Evolutionary conservation across 2,113 vertebrate genomes (phyloP), one percentile per base, ranked within the genome.

Genomic region (Prietella phreatophila): DNA sequence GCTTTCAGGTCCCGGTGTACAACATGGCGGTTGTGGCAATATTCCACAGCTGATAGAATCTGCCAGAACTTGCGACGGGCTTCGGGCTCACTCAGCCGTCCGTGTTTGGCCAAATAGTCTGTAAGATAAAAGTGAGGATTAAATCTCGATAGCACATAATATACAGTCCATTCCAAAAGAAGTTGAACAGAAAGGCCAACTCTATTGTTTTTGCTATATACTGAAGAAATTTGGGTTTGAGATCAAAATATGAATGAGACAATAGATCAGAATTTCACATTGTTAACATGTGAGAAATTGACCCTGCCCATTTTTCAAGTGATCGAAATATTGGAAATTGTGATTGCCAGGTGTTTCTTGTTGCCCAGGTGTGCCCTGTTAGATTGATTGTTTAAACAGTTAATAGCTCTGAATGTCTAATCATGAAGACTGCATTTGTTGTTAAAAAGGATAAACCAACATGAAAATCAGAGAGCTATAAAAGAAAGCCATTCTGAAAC

Each of bases 1-100:
- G 89, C 89, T 83, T 90, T 90, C 78, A 90, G 85, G 87, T 90
- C 89, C 17, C 89, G 82, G 87, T 90, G 89, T 47, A 90, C 89
- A 55, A 90, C 86, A 30, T 81, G 80, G 56, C 87, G 85, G 47
- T 90, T 69, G 50, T 90, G 89, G 76, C 89, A 90, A 83, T 87
- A 90, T 78, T 88, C 87, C 76, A 90, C 89, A 17, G 89, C 89
- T 33, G 89, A 90, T 30, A 90, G 82, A 56, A 90, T 90, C 87
- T 90, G 89, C 89, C 89, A 90, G 58, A 90, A 90, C 82, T 90
- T 90, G 47, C 87, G 76, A 27, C 89, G 88, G 11, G 89, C 89
- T 14, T 90, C 89, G 3, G 86, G 83, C 17, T 90, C 89, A 33
- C 85, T 90, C 85, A 90, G 85, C 67, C 89, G 85, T 69, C 89